phyloP scores from a whole-genome alignment of 1,140 invertebrate species.

The Zaprionus nigranus region DNA sequence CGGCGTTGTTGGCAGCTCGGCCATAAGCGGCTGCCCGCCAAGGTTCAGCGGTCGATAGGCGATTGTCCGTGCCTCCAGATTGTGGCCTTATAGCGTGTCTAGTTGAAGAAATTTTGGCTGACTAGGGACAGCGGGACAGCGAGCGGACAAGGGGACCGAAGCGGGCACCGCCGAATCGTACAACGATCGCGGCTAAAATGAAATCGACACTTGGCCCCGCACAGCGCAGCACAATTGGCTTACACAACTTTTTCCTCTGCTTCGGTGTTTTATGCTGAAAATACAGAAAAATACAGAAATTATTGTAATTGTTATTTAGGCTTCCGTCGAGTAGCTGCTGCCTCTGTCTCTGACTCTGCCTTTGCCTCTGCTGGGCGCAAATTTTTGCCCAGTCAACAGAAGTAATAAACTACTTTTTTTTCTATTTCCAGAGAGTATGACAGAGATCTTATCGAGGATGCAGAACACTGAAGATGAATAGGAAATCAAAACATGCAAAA shows the following conservation, averaged over 20 bases:
- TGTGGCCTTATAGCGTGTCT: slow-evolving; percentile 42
- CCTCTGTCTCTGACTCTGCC: not conserved
- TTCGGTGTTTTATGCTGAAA: slow-evolving; percentile 69
- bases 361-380: slow-evolving; percentile 19
- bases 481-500: too few relatives aligned
- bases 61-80: slow-evolving; percentile 85
- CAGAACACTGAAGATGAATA: too few relatives aligned
- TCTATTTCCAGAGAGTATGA: slow-evolving; percentile 25
- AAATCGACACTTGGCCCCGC: slow-evolving; percentile 44
- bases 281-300: slow-evolving; percentile 58
- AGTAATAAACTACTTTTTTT: slow-evolving; percentile 76
- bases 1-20: slow-evolving; percentile 86
- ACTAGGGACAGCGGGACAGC: not conserved
- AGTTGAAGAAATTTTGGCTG: not conserved
- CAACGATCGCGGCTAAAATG: slow-evolving; percentile 50
- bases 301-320: slow-evolving; percentile 72
- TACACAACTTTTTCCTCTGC: slow-evolving; percentile 36
- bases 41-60: slow-evolving; percentile 85
- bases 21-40: slow-evolving; percentile 87
- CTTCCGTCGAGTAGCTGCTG: slow-evolving; percentile 26
- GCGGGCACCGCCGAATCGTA: slow-evolving; percentile 39
- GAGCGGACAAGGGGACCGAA: not conserved
- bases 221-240: slow-evolving; percentile 29
- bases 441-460: not conserved
- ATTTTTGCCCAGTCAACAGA: slow-evolving; percentile 66